phyloP scores from a whole-genome alignment of 2,797 vertebrate species.

The Protosalanx chinensis region DNA sequence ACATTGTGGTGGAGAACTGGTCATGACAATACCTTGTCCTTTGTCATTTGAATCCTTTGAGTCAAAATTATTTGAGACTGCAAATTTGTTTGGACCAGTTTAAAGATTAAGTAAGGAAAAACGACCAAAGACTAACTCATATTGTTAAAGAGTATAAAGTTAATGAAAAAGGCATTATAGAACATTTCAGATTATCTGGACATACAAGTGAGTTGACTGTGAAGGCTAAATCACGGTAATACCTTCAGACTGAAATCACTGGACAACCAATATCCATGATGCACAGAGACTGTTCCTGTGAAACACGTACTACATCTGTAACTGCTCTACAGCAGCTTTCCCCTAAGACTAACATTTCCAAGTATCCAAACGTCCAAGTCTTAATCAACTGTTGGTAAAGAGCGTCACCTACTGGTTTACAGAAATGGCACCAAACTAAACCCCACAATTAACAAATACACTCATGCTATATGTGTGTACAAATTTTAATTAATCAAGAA shows the following conservation, averaged over 20 bases:
- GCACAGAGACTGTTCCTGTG: neutral
- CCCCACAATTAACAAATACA: neutral
- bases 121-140: neutral
- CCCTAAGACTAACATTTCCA: neutral
- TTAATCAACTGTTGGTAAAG: constrained; percentile 10
- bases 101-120: too few species aligned
- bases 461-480: too few species aligned
- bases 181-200: neutral
- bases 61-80: neutral
- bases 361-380: neutral
- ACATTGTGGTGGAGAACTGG: too few species aligned
- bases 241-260: too few species aligned
- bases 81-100: neutral
- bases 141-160: neutral
- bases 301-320: neutral
- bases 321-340: neutral
- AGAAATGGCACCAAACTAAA: neutral
- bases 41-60: too few species aligned
- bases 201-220: neutral
- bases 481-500: too few species aligned
- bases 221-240: too few species aligned
- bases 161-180: neutral
- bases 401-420: constrained; percentile 5
- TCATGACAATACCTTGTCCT: too few species aligned
- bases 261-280: neutral